Evolutionary conservation across 30 jellyfish, hydroid and myxozoan species (phyloP).

Genomic region (Rhopilema esculentum): DNA sequence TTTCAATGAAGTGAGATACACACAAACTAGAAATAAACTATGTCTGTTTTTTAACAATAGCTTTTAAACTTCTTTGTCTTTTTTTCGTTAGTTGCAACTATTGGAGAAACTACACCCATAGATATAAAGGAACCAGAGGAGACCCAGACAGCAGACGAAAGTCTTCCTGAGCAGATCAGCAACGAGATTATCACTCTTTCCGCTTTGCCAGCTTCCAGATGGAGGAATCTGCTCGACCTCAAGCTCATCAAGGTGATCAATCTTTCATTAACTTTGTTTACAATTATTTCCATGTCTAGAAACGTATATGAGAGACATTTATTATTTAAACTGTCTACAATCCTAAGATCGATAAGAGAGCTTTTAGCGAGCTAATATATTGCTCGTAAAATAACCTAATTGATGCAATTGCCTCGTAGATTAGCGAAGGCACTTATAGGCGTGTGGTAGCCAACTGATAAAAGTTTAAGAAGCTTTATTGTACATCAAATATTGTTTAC

Average conservation of each 20-base stretch:
- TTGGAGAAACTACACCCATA: background rate
- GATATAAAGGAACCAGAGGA: conserved; percentile 21
- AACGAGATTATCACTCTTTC: conserved; percentile 84
- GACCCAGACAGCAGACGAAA: conserved; percentile 6
- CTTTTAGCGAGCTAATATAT: background rate
- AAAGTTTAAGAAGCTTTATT: background rate
- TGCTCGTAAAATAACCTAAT: background rate
- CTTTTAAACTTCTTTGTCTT: background rate
- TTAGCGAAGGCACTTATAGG: background rate
- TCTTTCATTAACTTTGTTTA: background rate
- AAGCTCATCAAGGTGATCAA: conserved; percentile 86
- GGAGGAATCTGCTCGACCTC: conserved; percentile 86
- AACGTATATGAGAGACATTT: background rate
- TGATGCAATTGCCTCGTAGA: background rate
- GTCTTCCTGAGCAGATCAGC: conserved; percentile 85
- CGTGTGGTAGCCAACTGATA: background rate
- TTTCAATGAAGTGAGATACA: too few relatives aligned
- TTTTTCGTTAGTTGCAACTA: conserved; percentile 2
- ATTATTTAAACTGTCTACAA: background rate
- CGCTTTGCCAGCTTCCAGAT: conserved; percentile 92
- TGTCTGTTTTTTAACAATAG: too few relatives aligned
- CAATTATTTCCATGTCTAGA: background rate
- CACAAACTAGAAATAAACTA: too few relatives aligned
- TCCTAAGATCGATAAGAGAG: background rate
- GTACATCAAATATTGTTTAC: background rate